A percentile compares a stretch with the other conserved stretches of the same genome.
phyloP scores from a whole-genome alignment of 2,888 invertebrate genomes.

The Poecilobothrus nobilitatus region DNA sequence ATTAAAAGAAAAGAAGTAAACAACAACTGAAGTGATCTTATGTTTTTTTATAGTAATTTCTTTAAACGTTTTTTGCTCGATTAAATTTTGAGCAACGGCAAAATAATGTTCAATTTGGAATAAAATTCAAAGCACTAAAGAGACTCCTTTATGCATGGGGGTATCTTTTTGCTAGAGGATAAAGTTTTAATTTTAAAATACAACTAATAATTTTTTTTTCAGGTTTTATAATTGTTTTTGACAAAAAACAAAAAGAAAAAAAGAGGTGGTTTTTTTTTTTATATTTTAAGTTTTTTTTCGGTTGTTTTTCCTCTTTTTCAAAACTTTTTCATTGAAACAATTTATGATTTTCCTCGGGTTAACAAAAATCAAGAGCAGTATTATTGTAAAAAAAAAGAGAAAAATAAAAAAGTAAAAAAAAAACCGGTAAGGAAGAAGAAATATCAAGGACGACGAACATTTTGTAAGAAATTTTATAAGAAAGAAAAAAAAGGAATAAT shows the following conservation, averaged over 20 bases:
- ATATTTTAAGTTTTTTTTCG: background rate
- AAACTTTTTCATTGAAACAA: background rate
- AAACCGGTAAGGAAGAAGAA: too few relatives aligned
- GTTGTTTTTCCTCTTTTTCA: background rate
- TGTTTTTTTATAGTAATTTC: background rate
- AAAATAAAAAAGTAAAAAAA: too few relatives aligned
- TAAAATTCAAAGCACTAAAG: background rate
- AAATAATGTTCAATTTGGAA: background rate
- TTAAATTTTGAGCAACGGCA: background rate
- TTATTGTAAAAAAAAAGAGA: too few relatives aligned
- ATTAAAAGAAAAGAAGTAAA: too few relatives aligned
- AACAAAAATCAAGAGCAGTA: background rate
- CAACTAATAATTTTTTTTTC: background rate
- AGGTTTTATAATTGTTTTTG: background rate
- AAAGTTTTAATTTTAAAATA: background rate
- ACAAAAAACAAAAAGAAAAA: constrained; percentile 2
- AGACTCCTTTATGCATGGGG: too few relatives aligned
- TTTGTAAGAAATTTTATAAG: too few relatives aligned
- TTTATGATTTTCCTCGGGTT: constrained; percentile 3
- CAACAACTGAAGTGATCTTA: background rate
- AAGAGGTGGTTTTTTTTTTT: background rate
- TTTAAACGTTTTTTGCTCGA: background rate
- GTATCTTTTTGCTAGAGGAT: background rate
- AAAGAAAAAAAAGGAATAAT: too few relatives aligned
- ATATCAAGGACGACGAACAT: too few relatives aligned